These are phyloP conservation scores for Upupa epops DNA, from an alignment of 2,113 vertebrate species.

Conservation along the genomic window DNA sequence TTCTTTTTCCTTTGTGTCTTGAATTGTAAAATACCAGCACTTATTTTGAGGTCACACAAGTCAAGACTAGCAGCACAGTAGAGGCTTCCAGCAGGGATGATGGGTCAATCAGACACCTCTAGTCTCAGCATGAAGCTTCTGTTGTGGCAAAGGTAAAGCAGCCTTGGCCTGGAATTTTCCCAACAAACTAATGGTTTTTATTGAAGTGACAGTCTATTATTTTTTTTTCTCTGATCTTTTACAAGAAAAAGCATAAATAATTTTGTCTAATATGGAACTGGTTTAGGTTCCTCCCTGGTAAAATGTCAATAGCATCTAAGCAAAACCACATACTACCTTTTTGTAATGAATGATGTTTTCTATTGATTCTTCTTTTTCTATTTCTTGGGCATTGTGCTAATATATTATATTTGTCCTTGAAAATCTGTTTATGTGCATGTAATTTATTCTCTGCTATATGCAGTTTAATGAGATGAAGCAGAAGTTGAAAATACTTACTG, in stretches of 20 bases:
- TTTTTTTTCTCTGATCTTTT: conserved; percentile 36
- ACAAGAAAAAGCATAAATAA: conserved; percentile 29
- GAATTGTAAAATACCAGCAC: conserved; percentile 71
- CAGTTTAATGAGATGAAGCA: not conserved
- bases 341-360: not conserved
- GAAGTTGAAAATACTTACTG: not conserved
- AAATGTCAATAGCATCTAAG: conserved; percentile 16
- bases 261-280: not conserved
- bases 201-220: not conserved
- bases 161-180: conserved; percentile 67
- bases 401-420: conserved; percentile 18
- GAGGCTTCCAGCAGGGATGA: conserved; percentile 69
- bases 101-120: conserved; percentile 68
- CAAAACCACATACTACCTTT: not conserved
- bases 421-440: not conserved
- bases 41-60: conserved; percentile 62
- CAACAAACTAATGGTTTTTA: conserved; percentile 70
- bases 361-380: not conserved
- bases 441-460: conserved; percentile 18
- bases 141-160: conserved; percentile 50
- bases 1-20: conserved; percentile 42
- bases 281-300: conserved; percentile 16
- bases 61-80: conserved; percentile 56
- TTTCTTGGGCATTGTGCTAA: not conserved
- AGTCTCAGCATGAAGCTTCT: conserved; percentile 67